Conservation (phyloP, 2,888 invertebrate species). For the Chrysina gloriosa region DNA sequence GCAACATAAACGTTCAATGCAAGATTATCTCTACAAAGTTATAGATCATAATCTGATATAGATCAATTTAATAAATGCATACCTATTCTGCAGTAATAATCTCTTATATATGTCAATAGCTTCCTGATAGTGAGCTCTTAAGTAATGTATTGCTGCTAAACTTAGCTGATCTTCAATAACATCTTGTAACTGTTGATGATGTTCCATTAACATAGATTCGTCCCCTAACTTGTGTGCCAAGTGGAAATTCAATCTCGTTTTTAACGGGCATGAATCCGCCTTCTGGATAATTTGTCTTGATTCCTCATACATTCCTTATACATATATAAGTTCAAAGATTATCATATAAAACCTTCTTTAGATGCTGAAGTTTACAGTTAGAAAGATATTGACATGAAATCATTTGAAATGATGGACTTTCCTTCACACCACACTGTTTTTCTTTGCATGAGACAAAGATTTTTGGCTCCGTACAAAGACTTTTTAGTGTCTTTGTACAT, state of each 20-base stretch:
- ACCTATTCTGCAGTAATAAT: slow-evolving; percentile 92
- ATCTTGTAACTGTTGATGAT: slow-evolving; percentile 87
- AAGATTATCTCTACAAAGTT: slow-evolving; percentile 79
- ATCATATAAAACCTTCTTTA: too few species aligned
- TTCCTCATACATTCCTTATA: slow-evolving; percentile 72
- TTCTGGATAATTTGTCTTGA: slow-evolving; percentile 73
- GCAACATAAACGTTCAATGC: slow-evolving; percentile 98
- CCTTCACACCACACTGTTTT: too few species aligned
- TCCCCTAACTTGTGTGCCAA: slow-evolving; percentile 93
- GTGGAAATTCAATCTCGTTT: slow-evolving; percentile 88
- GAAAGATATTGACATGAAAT: too few species aligned
- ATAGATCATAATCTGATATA: slow-evolving; percentile 7
- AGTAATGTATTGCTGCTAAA: slow-evolving; percentile 94
- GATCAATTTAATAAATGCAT: slow-evolving; percentile 44
- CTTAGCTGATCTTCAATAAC: slow-evolving; percentile 95
- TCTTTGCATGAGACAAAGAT: too few species aligned
- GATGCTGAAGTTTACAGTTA: too few species aligned
- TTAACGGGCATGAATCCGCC: slow-evolving; percentile 73
- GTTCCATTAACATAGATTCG: slow-evolving; percentile 84
- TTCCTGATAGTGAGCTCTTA: slow-evolving; percentile 97
- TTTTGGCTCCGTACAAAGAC: too few species aligned
- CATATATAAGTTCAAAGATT: slow-evolving; percentile 9
- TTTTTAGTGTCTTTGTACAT: too few species aligned
- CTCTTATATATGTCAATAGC: slow-evolving; percentile 98
- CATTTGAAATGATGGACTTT: too few species aligned